Evolutionary conservation across 2,113 vertebrate species (phyloP).

Genomic region (Mohoua ochrocephala): DNA sequence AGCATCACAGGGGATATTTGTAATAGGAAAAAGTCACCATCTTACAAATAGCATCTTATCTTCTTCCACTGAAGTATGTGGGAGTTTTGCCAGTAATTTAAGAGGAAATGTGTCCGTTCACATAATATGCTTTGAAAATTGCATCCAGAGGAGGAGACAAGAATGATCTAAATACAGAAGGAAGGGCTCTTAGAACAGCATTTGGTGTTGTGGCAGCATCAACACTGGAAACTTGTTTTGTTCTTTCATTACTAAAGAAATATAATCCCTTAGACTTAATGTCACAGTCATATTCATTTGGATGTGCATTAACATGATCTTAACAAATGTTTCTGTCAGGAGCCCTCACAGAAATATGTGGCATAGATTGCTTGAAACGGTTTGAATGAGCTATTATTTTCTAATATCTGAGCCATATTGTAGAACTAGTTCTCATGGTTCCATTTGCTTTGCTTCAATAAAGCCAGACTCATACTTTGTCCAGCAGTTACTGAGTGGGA

Average conservation of each 20-base stretch:
- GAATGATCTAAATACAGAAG: neutral
- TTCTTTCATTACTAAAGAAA: neutral
- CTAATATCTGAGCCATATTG: neutral
- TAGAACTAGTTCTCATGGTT: neutral
- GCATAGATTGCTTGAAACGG: neutral
- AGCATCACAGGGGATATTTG: neutral
- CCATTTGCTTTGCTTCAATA: neutral
- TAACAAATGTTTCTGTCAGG: neutral
- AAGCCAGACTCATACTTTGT: neutral
- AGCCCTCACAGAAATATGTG: neutral
- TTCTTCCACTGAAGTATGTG: neutral
- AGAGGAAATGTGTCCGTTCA: neutral
- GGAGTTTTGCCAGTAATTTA: neutral
- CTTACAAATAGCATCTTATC: neutral
- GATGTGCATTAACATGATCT: neutral
- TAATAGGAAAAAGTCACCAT: neutral
- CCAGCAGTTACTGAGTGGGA: neutral
- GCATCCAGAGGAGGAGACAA: neutral
- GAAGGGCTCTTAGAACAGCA: neutral
- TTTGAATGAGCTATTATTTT: neutral
- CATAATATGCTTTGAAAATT: neutral
- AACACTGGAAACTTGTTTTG: neutral
- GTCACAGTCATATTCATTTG: neutral
- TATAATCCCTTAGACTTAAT: neutral
- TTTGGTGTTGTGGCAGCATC: neutral